These are phyloP conservation scores for Actinemys pallida DNA, from an alignment of 2,113 vertebrate species.

Conservation along the genomic window DNA sequence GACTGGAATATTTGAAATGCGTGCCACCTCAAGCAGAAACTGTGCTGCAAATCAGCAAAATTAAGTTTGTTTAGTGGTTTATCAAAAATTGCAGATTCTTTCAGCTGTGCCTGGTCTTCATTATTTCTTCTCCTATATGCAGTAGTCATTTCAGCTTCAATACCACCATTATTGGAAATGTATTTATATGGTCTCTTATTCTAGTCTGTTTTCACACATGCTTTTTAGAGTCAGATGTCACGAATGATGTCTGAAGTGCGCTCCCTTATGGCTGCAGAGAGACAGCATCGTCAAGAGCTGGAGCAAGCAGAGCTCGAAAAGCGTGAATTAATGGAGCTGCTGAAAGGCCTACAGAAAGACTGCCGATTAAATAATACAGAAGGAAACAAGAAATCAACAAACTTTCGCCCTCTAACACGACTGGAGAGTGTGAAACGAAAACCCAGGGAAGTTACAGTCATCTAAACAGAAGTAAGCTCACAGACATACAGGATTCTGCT, in stretches of 20 bases:
- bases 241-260: slow-evolving; percentile 86
- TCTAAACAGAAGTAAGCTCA: slow-evolving; percentile 71
- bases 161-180: neutral
- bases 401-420: slow-evolving; percentile 75
- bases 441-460: slow-evolving; percentile 86
- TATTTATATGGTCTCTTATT: neutral
- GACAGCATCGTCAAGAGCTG: slow-evolving; percentile 86
- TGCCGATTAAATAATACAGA: slow-evolving; percentile 44
- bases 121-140: neutral
- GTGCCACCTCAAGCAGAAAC: neutral
- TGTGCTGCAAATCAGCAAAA: neutral
- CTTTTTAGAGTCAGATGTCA: slow-evolving; percentile 86
- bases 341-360: slow-evolving; percentile 83
- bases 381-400: slow-evolving; percentile 72
- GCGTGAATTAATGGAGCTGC: slow-evolving; percentile 85
- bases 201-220: neutral
- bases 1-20: neutral
- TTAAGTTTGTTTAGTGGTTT: neutral
- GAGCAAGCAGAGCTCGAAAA: slow-evolving; percentile 89
- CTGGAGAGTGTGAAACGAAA: slow-evolving; percentile 88
- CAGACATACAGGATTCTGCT: neutral
- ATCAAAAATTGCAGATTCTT: neutral
- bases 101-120: neutral
- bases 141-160: neutral
- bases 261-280: slow-evolving; percentile 85